phyloP scores from a whole-genome alignment of 1,140 invertebrate species.

The Adoxophyes honmai region DNA sequence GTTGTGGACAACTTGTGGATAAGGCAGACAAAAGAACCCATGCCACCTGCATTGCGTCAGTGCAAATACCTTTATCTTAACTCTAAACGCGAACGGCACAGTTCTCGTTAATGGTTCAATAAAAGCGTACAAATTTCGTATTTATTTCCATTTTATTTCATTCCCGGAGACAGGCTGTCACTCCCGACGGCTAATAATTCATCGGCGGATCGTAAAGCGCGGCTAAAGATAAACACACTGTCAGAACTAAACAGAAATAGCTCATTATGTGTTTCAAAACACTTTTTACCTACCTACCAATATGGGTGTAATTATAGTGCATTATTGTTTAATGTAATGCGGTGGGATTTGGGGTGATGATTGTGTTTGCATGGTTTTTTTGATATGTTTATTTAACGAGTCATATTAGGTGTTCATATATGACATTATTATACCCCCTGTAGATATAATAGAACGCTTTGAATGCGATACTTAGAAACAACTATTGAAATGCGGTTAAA shows the following conservation, averaged over 20 bases:
- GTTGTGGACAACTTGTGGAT: no score
- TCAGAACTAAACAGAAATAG: constrained; percentile 55
- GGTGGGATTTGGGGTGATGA: no score
- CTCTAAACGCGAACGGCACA: not conserved
- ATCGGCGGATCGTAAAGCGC: constrained; percentile 59
- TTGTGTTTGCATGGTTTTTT: no score
- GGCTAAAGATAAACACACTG: constrained; percentile 67
- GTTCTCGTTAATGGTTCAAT: constrained; percentile 8
- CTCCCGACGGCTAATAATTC: constrained; percentile 60
- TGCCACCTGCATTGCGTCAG: no score
- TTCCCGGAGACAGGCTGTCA: constrained; percentile 66
- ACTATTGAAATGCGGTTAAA: no score
- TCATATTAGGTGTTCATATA: no score
- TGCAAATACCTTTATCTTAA: not conserved
- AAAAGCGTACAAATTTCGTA: constrained; percentile 22
- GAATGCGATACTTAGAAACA: no score
- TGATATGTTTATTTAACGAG: no score
- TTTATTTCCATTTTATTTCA: constrained; percentile 45
- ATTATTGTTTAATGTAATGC: no score
- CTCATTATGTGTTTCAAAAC: constrained; percentile 37
- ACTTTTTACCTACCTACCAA: constrained; percentile 20
- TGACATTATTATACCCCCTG: no score
- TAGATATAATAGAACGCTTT: no score
- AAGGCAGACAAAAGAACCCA: no score
- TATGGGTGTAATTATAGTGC: constrained; percentile 5